A percentile compares a stretch with the other conserved stretches of the same genome.
Conservation (phyloP, 2,113 vertebrate genomes). For the Lampris megalopsis region DNA sequence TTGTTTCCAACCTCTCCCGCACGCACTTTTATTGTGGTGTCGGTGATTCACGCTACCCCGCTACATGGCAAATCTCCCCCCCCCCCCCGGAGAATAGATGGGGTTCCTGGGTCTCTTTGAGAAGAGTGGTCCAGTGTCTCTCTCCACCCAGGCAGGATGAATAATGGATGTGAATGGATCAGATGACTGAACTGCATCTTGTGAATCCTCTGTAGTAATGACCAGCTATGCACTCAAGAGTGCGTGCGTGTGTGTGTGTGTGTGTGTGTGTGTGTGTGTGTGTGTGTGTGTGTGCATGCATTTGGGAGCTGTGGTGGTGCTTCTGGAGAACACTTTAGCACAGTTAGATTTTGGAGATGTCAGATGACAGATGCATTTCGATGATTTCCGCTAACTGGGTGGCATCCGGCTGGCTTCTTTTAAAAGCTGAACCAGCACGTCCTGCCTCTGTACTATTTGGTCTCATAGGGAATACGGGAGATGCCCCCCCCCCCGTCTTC, state of each 20-base stretch:
- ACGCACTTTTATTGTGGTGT: slow-evolving; percentile 33
- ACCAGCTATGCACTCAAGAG: slow-evolving; percentile 53
- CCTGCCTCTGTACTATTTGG: too few species aligned
- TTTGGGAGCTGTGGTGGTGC: slow-evolving; percentile 3
- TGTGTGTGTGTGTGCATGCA: slow-evolving; percentile 12
- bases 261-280: slow-evolving; percentile 25
- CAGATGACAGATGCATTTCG: slow-evolving; percentile 28
- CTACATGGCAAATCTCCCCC: slow-evolving; percentile 59
- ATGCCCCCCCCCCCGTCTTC: too few species aligned
- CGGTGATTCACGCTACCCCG: slow-evolving; percentile 45
- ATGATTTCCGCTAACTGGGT: slow-evolving; percentile 56
- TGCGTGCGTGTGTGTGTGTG: slow-evolving; percentile 26
- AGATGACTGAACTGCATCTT: slow-evolving; percentile 78
- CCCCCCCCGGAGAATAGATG: slow-evolving; percentile 70
- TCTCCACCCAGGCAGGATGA: slow-evolving; percentile 69
- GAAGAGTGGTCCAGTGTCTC: slow-evolving; percentile 61
- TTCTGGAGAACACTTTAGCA: slow-evolving; percentile 43
- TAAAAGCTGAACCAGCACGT: too few species aligned
- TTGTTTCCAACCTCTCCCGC: not conserved
- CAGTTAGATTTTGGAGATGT: slow-evolving; percentile 30
- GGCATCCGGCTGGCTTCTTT: slow-evolving; percentile 45
- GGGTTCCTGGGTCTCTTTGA: slow-evolving; percentile 68
- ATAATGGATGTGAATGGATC: slow-evolving; percentile 80
- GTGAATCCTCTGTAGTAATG: slow-evolving; percentile 73
- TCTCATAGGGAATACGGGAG: too few species aligned